A percentile compares a stretch with the other conserved stretches of the same genome.
Evolutionary conservation across 1,140 invertebrate genomes (phyloP).

Genomic region (Zaprionus davidi): DNA sequence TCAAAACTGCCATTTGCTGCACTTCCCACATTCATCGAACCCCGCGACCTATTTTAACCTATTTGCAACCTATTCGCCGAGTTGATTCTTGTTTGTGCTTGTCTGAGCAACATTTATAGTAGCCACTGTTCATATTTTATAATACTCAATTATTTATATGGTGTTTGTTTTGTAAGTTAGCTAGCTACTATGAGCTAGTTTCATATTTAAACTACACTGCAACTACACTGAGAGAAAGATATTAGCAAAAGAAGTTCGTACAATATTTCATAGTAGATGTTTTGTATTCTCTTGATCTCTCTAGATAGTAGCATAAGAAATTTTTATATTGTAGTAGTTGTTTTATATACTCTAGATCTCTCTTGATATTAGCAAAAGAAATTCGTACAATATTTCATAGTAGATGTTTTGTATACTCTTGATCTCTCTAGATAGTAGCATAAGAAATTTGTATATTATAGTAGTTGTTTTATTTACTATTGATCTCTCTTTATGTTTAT

Average conservation of each 20-base stretch:
- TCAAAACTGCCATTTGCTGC: not conserved
- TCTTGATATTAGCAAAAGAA: not conserved
- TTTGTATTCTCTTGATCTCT: too few relatives aligned
- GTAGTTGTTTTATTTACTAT: not conserved
- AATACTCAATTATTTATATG: not conserved
- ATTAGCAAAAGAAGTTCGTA: not conserved
- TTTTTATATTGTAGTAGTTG: not conserved
- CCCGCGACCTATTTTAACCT: not conserved
- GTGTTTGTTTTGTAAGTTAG: not conserved
- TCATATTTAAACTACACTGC: not conserved
- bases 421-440: too few relatives aligned
- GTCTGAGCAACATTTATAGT: not conserved
- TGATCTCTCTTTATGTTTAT: not conserved
- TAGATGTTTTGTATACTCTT: too few relatives aligned
- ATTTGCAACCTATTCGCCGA: not conserved
- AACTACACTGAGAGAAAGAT: not conserved
- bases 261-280: too few relatives aligned
- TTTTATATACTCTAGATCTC: not conserved
- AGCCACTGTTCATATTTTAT: not conserved
- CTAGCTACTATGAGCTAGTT: not conserved
- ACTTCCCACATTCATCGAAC: slow-evolving; percentile 1
- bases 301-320: too few relatives aligned
- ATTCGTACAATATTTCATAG: too few relatives aligned
- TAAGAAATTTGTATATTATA: not conserved
- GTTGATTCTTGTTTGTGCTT: not conserved